A percentile compares a stretch with the other conserved stretches of the same genome.
phyloP scores from a whole-genome alignment of 2,113 vertebrate genomes.

The Passer montanus region DNA sequence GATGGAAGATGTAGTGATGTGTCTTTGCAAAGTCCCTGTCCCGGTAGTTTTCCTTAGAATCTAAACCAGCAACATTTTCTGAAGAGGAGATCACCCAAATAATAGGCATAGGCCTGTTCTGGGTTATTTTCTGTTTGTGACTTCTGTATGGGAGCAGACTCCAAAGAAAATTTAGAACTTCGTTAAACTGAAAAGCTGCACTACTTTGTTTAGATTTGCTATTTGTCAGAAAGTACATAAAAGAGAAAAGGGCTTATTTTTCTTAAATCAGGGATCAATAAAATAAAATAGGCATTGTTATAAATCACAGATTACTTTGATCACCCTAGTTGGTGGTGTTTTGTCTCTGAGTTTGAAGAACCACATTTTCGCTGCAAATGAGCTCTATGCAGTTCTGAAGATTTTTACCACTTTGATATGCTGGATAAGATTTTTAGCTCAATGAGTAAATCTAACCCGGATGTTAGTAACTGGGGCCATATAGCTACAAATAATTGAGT shows the following conservation, averaged over 20 bases:
- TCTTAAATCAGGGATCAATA: neutral
- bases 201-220: neutral
- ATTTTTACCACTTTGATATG: neutral
- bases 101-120: neutral
- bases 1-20: neutral
- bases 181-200: neutral
- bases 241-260: neutral
- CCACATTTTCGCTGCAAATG: neutral
- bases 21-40: neutral
- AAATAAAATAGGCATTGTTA: neutral
- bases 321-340: neutral
- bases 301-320: neutral
- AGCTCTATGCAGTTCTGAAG: neutral
- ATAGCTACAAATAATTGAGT: neutral
- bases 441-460: neutral
- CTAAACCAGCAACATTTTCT: neutral
- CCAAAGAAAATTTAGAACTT: neutral
- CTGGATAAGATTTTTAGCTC: neutral
- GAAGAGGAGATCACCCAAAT: neutral
- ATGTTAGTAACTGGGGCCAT: neutral
- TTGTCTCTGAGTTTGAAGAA: neutral
- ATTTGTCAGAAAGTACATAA: neutral
- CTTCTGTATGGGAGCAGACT: neutral
- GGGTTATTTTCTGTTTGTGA: neutral
- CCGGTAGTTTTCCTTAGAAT: neutral